Base-by-base conservation (phyloP, 2,888 invertebrate species). In the Palloptera scutellata region DNA sequence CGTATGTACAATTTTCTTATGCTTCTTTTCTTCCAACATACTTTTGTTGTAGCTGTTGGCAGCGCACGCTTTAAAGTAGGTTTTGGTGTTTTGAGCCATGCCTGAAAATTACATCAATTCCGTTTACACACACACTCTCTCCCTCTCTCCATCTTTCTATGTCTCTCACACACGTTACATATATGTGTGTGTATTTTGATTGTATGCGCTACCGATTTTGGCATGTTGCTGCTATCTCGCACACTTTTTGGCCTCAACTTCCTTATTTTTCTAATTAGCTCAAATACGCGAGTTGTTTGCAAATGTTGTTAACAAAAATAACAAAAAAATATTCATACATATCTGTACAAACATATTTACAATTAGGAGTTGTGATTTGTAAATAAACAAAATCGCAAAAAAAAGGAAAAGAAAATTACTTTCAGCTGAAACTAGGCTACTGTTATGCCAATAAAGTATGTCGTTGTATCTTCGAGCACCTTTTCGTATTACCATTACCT, bases 31-130 rank as follows among this genome's bases (percentile, higher is more conserved):
- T 12, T 41, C 43, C 53, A 40, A 43, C 17, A 52, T 60, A 13
- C n/a, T 40, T 48, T 51, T 61, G 64, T 48, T 68, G 52, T 19
- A 52, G 42, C 58, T 48, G 65, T 48, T 61, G 41, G 20, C 30
- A 40, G 30, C 58, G 54, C 51, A 61, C 58, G 61, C 51, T 66
- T 58, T 48, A 75, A 79, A 76, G 75, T 79, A 68, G 78, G 79
- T 79, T 73, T 79, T 72, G 77, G 78, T 78, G 79, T 75, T 78
- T 78, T 20, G 41, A 55, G 64, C 54, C 42, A 63, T 43, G 63
- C 45, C 13, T 54, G 53, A 63, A 54, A 30, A 45, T 63, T 63
- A 55, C 55, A 54, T 63, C 53, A 60, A 60, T 10, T n/a, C 5
- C 48, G 48, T 15, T 15, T n/a, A 48, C 13, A 15, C 48, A 10